A percentile compares a stretch with the other conserved stretches of the same genome.
phyloP scores from a whole-genome alignment of 92 coral and sea anemone species.

The Metridium senile region DNA sequence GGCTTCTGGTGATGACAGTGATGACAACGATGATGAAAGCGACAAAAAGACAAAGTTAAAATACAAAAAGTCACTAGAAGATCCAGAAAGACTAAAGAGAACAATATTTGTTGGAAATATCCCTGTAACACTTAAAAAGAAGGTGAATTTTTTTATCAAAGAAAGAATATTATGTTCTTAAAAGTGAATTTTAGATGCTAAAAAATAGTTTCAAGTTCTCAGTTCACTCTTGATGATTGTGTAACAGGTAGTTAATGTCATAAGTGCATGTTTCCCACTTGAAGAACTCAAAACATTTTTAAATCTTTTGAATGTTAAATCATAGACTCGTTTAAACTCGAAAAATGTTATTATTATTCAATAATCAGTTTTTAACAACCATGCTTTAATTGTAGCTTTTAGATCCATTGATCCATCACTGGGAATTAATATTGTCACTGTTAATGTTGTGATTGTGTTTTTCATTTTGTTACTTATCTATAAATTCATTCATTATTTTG shows the following conservation, averaged over 20 bases:
- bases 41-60: constrained; percentile 19
- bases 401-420: too few relatives aligned
- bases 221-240: too few relatives aligned
- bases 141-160: constrained; percentile 40
- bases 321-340: too few relatives aligned
- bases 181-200: too few relatives aligned
- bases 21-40: constrained; percentile 15
- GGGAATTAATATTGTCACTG: neutral
- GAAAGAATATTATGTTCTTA: neutral
- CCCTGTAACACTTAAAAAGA: constrained; percentile 73
- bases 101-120: constrained; percentile 96
- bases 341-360: too few relatives aligned
- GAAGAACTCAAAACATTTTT: too few relatives aligned
- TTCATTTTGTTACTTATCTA: neutral
- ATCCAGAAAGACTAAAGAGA: constrained; percentile 83
- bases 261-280: too few relatives aligned
- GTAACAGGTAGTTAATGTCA: too few relatives aligned
- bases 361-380: too few relatives aligned
- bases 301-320: too few relatives aligned
- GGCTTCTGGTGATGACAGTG: constrained; percentile 17
- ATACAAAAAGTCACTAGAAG: constrained; percentile 55
- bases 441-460: neutral
- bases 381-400: too few relatives aligned
- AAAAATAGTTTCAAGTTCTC: too few relatives aligned
- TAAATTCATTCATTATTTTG: neutral